Conservation (phyloP, 2,797 vertebrate genomes). For the Acanthurus leucopareius region DNA sequence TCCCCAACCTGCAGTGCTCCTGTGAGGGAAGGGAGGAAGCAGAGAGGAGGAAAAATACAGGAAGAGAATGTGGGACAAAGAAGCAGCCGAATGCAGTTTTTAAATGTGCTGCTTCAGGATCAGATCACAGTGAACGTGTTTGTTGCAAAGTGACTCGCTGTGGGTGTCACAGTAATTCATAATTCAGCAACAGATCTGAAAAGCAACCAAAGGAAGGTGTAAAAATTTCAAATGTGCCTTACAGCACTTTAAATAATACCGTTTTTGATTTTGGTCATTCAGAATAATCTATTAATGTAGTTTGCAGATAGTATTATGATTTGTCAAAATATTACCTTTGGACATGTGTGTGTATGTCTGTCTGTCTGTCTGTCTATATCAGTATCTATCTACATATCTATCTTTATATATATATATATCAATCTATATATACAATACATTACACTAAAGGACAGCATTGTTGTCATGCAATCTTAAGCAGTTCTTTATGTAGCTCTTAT, state of each 20-base stretch:
- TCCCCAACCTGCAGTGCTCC: conserved; percentile 63
- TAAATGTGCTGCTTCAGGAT: conserved; percentile 28
- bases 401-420: no score
- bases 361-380: no score
- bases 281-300: no score
- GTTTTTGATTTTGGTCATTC: neutral
- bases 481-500: no score
- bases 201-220: neutral
- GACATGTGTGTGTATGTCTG: no score
- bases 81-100: conserved; percentile 33
- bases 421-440: no score
- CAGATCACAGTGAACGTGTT: conserved; percentile 14
- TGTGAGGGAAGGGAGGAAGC: conserved; percentile 42
- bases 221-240: neutral
- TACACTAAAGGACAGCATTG: no score
- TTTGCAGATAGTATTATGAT: no score
- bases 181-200: neutral
- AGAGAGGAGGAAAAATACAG: conserved; percentile 1
- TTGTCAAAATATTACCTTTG: no score
- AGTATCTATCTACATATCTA: no score
- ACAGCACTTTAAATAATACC: neutral
- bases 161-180: neutral
- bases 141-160: conserved; percentile 3
- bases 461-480: no score
- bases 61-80: conserved; percentile 33